Conservation (phyloP, 1,140 invertebrate genomes). For the Parapsyche elsis region DNA sequence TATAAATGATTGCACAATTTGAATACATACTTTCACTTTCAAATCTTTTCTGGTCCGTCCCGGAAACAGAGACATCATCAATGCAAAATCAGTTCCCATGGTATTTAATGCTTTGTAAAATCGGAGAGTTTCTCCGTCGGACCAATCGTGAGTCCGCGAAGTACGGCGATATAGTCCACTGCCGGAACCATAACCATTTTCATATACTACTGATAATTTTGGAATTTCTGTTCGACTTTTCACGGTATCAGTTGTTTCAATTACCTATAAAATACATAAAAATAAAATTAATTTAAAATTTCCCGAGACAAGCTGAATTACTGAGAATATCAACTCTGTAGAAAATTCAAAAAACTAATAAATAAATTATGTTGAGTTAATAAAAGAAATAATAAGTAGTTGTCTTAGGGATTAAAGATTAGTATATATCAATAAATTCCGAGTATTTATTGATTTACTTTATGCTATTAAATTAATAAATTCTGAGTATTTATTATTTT, state of each 20-base stretch:
- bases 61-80: constrained; percentile 87
- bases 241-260: constrained; percentile 77
- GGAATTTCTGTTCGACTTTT: constrained; percentile 72
- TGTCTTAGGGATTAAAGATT: no score
- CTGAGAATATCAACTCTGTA: no score
- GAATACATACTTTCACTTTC: constrained; percentile 73
- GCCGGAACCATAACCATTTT: constrained; percentile 68
- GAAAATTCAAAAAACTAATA: no score
- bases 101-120: constrained; percentile 90
- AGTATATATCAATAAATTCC: constrained; percentile 2
- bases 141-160: constrained; percentile 75
- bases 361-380: no score
- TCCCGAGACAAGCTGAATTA: no score
- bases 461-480: no score
- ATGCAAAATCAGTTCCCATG: constrained; percentile 88
- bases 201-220: constrained; percentile 74
- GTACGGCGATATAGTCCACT: constrained; percentile 73
- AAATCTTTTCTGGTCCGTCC: constrained; percentile 81
- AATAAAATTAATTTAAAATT: not conserved
- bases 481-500: no score
- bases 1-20: not conserved
- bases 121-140: constrained; percentile 78
- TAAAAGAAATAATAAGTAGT: no score
- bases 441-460: no score
- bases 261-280: constrained; percentile 60